Base-by-base conservation (phyloP, 2,888 invertebrate species). In the Apamea sordens region DNA sequence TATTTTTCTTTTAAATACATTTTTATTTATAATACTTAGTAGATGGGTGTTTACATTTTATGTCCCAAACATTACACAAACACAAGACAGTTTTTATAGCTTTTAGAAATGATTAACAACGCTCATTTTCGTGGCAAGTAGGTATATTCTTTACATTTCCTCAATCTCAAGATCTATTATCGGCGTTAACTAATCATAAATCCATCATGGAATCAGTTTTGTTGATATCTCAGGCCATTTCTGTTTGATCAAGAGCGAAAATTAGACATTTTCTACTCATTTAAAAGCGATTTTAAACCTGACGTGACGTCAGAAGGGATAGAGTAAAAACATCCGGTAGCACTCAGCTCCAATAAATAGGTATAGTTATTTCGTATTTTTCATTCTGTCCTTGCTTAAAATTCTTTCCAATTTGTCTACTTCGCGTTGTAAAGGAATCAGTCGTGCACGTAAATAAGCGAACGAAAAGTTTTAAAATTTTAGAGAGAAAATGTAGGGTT, bases 151-250 rank as follows among this genome's bases (percentile, higher is more conserved):
- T 77, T 77, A 72, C 24, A 50, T 73, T 82, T 61, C 65, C 74
- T 67, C 53, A 72, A 77, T 82, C 24, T 28, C 72, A 44, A 71
- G 36, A 44, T 83, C 79, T 85, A 85, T 73, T 77, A 79, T 28
- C 50, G 76, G 68, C 74, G 65, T 73, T 50, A 75, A 76, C 21
- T 82, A 83, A 82, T 78, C 73, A 72, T 70, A 83, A 76, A 86
- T 73, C 74, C 76, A 75, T 77, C 74, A 72, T 15, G 64, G 41
- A 77, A 72, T 72, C 53, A 36, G 15, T 85, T 13, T 76, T 84
- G 77, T 86, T 86, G 73, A 82, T 76, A 44, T 75, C 63, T 79
- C 76, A 59, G 32, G 21, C 28, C 32, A 73, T 75, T 80, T 82
- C 67, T 71, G 63, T 77, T 80, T 79, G 87, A 85, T 85, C 74